Base-by-base conservation (phyloP, 2,888 invertebrate species). In the Ceraclea dissimilis region DNA sequence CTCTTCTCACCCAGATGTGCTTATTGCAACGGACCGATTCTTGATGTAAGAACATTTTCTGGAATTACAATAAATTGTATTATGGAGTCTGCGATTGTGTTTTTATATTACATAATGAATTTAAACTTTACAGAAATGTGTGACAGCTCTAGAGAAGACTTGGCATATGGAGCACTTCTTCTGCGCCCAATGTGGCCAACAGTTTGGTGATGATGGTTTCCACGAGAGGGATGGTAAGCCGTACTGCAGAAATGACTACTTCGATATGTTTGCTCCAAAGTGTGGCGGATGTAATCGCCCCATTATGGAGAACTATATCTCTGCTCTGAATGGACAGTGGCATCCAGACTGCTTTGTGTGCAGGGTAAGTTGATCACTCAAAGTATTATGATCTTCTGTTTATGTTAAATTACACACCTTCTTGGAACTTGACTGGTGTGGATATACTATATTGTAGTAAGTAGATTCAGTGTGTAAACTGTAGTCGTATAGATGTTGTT, bases 121-220 rank as follows among this genome's bases (percentile, higher is more conserved):
- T 13, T 10, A 33, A n/a, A n/a, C n/a, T n/a, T n/a, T n/a, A n/a
- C 80, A 96, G 96, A 96, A 97, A 92, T 98, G 97, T 79, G 93
- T 98, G 61, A 96, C 96, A 1, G 98, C 97, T 10, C 75, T 98
- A 71, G 95, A 96, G 72, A 93, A 93, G 75, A 96, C 95, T 63
- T 98, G 96, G 95, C 98, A 98, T 71, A 94, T 96, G 67, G 97
- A 98, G 72, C 97, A 97, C 76, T 98, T 98, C 82, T 93, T 95
- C 80, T 98, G 98, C 76, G 93, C 93, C 62, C 93, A 95, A 69
- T 98, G 98, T 71, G 95, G 95, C 46, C 90, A 93, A 70, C 93
- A 93, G 70, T 96, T 98, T 69, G 97, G 96, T 11, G 96, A 97
- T 66, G 95, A 96, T 61, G 97, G 97, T 39, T 98, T 97, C 81